Conservation (phyloP, 2,113 vertebrate genomes). For the Malurus melanocephalus region DNA sequence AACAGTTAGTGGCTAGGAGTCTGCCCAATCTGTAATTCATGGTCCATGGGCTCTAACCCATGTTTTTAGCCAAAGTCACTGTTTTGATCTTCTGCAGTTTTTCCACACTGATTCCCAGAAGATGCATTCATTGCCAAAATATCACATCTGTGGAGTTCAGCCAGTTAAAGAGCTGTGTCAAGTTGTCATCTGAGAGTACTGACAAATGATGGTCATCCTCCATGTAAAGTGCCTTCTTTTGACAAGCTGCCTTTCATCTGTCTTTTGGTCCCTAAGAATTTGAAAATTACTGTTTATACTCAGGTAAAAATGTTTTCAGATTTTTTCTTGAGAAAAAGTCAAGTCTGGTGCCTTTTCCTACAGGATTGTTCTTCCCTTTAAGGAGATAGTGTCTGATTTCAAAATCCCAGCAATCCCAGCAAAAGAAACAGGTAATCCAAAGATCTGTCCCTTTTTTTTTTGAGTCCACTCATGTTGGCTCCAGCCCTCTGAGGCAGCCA, state of each 20-base stretch:
- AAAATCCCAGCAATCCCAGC: background rate
- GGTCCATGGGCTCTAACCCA: background rate
- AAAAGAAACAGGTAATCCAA: background rate
- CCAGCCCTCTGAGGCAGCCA: background rate
- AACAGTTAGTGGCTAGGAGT: background rate
- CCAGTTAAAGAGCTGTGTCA: constrained; percentile 22
- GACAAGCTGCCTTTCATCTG: background rate
- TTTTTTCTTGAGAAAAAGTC: background rate
- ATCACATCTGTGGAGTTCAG: background rate
- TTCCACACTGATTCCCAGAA: constrained; percentile 6
- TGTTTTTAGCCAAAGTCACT: background rate
- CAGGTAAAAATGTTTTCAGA: background rate
- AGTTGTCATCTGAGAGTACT: background rate
- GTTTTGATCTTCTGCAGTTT: background rate
- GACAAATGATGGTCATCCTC: background rate
- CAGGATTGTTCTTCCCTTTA: background rate
- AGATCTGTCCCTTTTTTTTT: background rate
- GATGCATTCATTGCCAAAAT: background rate
- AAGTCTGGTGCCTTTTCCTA: background rate
- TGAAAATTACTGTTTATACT: background rate
- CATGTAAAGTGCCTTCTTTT: background rate
- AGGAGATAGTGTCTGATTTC: background rate
- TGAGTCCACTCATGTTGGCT: background rate
- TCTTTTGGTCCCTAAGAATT: background rate
- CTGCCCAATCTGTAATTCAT: background rate